Percentiles rank a stretch among this genome's conserved stretches.
These are phyloP conservation scores for Potorous gilbertii DNA, from an alignment of 2,797 vertebrate genomes.

Conservation along the genomic window DNA sequence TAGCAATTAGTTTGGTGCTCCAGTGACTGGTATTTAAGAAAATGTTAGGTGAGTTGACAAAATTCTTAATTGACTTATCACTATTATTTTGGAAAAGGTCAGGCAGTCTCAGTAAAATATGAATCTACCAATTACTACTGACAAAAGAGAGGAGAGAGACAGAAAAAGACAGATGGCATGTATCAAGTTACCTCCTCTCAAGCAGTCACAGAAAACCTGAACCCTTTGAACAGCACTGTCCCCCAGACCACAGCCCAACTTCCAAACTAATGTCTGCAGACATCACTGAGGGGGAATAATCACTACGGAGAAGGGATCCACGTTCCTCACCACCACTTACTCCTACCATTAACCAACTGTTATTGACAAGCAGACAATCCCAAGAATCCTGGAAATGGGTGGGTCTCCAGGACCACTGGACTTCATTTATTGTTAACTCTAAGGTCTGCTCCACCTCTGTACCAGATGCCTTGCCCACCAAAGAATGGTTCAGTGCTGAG, in stretches of 20 bases:
- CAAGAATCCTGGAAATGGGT: background rate
- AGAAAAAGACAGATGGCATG: background rate
- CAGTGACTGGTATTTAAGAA: background rate
- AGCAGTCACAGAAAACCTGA: background rate
- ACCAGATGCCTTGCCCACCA: background rate
- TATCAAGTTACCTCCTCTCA: background rate
- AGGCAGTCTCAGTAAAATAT: background rate
- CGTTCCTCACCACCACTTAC: background rate
- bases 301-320: background rate
- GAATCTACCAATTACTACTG: background rate
- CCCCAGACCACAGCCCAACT: background rate
- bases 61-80: background rate
- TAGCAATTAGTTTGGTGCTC: background rate
- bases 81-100: background rate
- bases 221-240: background rate
- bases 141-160: background rate
- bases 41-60: background rate
- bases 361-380: background rate
- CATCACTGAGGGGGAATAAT: background rate
- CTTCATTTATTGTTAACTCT: background rate
- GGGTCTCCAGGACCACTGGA: background rate
- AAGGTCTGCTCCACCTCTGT: background rate
- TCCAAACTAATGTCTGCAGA: background rate
- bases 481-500: background rate
- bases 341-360: background rate